Base-by-base conservation (phyloP, 2,888 invertebrate species). In the Augochlorella aurata region DNA sequence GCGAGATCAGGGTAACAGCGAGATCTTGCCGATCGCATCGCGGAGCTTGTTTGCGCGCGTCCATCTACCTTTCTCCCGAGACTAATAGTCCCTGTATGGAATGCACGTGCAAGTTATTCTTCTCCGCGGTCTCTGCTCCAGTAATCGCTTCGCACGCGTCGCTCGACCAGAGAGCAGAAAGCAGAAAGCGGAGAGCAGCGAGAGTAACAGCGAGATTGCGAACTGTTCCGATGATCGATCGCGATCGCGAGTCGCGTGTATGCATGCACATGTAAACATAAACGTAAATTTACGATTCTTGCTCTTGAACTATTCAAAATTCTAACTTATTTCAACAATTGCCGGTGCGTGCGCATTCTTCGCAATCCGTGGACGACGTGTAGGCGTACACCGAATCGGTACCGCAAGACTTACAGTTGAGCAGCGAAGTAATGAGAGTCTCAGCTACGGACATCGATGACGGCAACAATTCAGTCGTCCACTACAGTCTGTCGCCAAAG, bases 381-480 rank as follows among this genome's bases (percentile, higher is more conserved):
- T 85, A 93, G 96, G 95, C 93, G 90, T 96, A 95, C 93, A 95
- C 94, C 91, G 97, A 97, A 94, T 97, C 97, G 83, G 97, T 98
- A 88, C 97, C 97, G 75, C 97, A 97, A 95, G 98, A 98, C 94
- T 95, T 96, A 89, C 94, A 95, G 81, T 95, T 95, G 81, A 96
- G 95, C 21, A 94, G 95, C 76, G 97, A 97, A 92, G 97, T 98
- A 83, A 97, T 98, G 97, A 95, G 97, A 92, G 97, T 98, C 92
- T 98, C 98, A 81, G 98, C 98, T 21, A 98, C 98, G 49, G 98
- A 98, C 93, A 96, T 97, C 87, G 98, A 99, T 92, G 97, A 98
- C 91, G 98, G 98, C 18, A 96, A 97, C 92, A 99, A 99, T 94
- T 98, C 98, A 79, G 96, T 96, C 89, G 96, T 98, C 16, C 95